Conservation (phyloP, 2,888 invertebrate species). For the Maniola hyperantus region DNA sequence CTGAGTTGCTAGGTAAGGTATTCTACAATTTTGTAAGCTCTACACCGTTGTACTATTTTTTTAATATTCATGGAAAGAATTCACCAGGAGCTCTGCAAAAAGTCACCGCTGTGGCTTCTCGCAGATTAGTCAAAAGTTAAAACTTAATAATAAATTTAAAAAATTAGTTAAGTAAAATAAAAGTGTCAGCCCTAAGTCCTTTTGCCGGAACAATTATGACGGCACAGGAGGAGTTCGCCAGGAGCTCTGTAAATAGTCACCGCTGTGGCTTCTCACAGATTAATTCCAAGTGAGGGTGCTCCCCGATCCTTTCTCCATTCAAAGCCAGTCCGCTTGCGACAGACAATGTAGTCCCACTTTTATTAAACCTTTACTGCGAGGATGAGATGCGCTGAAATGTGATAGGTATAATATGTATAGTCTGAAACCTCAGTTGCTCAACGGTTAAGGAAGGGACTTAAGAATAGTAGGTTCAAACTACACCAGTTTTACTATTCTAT, state of each 20-base stretch:
- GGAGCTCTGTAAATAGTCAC: slow-evolving; percentile 71
- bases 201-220: slow-evolving; percentile 64
- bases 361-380: slow-evolving; percentile 23
- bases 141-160: not conserved
- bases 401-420: not conserved
- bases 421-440: too few relatives aligned
- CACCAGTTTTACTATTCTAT: too few relatives aligned
- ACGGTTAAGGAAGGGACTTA: too few relatives aligned
- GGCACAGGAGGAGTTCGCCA: slow-evolving; percentile 42
- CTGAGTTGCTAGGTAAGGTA: too few relatives aligned
- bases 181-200: slow-evolving; percentile 53
- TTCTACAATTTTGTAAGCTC: too few relatives aligned
- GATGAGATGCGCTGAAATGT: not conserved
- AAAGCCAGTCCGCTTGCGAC: slow-evolving; percentile 25
- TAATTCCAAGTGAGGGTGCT: slow-evolving; percentile 65
- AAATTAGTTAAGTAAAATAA: not conserved
- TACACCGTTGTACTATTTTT: too few relatives aligned
- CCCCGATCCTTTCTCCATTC: slow-evolving; percentile 28
- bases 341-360: slow-evolving; percentile 26
- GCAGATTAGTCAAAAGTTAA: not conserved
- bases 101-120: slow-evolving; percentile 73
- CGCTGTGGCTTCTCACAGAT: slow-evolving; percentile 74
- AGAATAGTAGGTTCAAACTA: too few relatives aligned
- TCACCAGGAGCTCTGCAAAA: slow-evolving; percentile 60
- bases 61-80: slow-evolving; percentile 15